A percentile compares a stretch with the other conserved stretches of the same genome.
Conservation (phyloP, 1,140 invertebrate species). For the Meloidogyne floridensis region DNA sequence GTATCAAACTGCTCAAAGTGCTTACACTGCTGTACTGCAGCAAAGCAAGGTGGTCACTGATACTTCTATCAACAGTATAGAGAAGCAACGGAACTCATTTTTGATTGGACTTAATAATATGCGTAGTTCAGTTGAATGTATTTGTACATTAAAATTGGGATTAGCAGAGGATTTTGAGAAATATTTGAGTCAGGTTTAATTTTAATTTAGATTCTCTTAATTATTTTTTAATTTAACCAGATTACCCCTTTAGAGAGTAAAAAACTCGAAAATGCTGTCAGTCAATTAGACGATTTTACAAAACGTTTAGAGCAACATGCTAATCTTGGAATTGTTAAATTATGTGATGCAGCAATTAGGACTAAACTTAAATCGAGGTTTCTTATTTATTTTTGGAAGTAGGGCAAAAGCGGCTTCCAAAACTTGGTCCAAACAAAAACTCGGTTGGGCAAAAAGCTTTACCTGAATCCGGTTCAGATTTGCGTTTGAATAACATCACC, state of each 20-base stretch:
- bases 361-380: slow-evolving; percentile 78
- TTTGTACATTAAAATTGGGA: slow-evolving; percentile 48
- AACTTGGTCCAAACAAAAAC: too few species aligned
- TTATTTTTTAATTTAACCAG: slow-evolving; percentile 39
- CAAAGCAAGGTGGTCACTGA: slow-evolving; percentile 54
- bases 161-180: slow-evolving; percentile 49
- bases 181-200: slow-evolving; percentile 43
- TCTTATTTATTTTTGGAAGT: background rate
- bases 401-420: too few species aligned
- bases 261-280: slow-evolving; percentile 71
- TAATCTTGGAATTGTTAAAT: slow-evolving; percentile 82
- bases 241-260: slow-evolving; percentile 80
- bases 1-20: slow-evolving; percentile 61
- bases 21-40: slow-evolving; percentile 60
- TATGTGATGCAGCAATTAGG: slow-evolving; percentile 80
- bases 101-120: slow-evolving; percentile 55
- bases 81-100: slow-evolving; percentile 52
- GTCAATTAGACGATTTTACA: slow-evolving; percentile 77
- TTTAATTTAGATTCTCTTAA: background rate
- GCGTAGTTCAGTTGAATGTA: slow-evolving; percentile 44
- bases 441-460: too few species aligned
- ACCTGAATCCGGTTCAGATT: too few species aligned
- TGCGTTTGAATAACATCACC: too few species aligned
- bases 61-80: slow-evolving; percentile 28
- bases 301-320: slow-evolving; percentile 78